phyloP scores from a whole-genome alignment of 2,888 invertebrate genomes.

The Anaspis maculata region DNA sequence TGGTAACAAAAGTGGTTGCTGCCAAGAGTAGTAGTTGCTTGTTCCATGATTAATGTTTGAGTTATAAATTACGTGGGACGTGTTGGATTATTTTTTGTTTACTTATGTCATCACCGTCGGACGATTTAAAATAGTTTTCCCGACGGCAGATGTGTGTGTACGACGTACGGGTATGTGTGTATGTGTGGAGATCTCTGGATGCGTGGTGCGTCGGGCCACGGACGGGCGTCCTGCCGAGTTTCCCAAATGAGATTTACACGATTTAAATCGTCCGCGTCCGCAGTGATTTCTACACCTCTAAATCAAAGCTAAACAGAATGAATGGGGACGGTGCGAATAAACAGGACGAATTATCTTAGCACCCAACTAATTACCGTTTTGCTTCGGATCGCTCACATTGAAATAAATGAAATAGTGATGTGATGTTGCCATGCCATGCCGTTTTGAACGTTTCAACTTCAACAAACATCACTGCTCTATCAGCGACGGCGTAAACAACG shows the following conservation, averaged over 20 bases:
- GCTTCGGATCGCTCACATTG: no score
- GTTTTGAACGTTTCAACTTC: no score
- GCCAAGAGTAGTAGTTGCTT: slow-evolving; percentile 4
- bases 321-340: slow-evolving; percentile 1
- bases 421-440: no score
- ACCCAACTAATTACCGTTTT: no score
- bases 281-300: slow-evolving; percentile 4
- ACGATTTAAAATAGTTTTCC: slow-evolving; percentile 10
- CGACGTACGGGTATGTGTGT: no score
- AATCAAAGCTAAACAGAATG: slow-evolving; percentile 5
- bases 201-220: neutral
- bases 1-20: slow-evolving; percentile 5
- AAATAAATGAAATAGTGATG: no score
- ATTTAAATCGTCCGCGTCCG: slow-evolving; percentile 8
- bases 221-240: slow-evolving; percentile 1
- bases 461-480: no score
- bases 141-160: slow-evolving; percentile 5
- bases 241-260: slow-evolving; percentile 4
- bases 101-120: slow-evolving; percentile 10
- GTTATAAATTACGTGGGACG: slow-evolving; percentile 10
- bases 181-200: no score
- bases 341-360: slow-evolving; percentile 1
- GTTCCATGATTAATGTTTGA: slow-evolving; percentile 9
- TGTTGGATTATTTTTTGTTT: slow-evolving; percentile 9
- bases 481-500: no score